Evolutionary conservation across 2,113 vertebrate genomes (phyloP).

Genomic region (Panthera tigris): DNA sequence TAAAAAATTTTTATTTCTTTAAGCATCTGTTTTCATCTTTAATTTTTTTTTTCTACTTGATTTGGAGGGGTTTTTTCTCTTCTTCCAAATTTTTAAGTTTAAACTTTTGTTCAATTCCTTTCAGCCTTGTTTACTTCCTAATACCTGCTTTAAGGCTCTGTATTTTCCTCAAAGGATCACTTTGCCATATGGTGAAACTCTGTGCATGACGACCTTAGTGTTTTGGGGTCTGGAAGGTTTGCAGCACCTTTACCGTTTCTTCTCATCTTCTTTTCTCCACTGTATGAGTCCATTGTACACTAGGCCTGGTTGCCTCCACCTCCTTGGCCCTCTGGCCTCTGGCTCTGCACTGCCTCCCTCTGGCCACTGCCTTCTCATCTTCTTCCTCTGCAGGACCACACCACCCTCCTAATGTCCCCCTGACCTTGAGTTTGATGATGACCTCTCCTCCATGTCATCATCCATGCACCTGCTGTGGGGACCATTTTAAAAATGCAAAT

Average conservation of each 20-base stretch:
- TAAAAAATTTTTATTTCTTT: background rate
- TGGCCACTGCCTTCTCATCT: background rate
- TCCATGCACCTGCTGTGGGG: background rate
- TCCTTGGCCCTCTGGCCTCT: background rate
- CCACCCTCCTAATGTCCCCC: background rate
- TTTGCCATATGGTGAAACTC: background rate
- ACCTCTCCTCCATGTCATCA: background rate
- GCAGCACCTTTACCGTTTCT: background rate
- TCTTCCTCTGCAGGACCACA: background rate
- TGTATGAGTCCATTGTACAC: background rate
- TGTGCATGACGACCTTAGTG: background rate
- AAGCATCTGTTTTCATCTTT: background rate
- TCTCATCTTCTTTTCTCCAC: background rate
- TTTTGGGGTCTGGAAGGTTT: background rate
- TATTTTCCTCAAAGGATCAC: background rate
- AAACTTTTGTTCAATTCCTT: background rate
- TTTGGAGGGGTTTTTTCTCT: background rate
- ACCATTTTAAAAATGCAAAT: background rate
- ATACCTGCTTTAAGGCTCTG: background rate
- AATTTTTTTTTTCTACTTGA: background rate
- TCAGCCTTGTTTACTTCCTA: background rate
- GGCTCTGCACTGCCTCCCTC: background rate
- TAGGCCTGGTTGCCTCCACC: background rate
- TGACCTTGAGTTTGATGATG: background rate
- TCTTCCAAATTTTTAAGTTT: background rate